Evolutionary conservation across 2,888 invertebrate genomes (phyloP).

Genomic region (Dromius quadrimaculatus): DNA sequence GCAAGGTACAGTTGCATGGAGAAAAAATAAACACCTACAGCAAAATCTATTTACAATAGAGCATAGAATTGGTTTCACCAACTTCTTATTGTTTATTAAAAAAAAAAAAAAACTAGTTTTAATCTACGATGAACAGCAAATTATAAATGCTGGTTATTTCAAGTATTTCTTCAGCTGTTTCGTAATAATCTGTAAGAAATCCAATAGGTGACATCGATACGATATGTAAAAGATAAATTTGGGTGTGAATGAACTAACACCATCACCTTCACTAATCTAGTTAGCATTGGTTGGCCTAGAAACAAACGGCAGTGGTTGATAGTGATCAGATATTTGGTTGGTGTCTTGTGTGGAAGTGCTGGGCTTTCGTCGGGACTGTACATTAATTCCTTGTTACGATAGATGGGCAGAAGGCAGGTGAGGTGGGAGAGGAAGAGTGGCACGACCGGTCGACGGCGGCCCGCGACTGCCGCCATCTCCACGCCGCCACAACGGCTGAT

Average conservation of each 20-base stretch:
- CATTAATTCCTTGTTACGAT: conserved; percentile 50
- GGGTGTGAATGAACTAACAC: not conserved
- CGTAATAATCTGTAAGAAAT: too few species aligned
- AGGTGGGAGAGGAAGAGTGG: conserved; percentile 31
- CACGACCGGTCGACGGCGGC: conserved; percentile 45
- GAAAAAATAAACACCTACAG: conserved; percentile 47
- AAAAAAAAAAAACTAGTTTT: too few species aligned
- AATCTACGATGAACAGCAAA: too few species aligned
- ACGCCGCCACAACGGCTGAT: conserved; percentile 37
- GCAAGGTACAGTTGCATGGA: not conserved
- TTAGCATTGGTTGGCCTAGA: conserved; percentile 2
- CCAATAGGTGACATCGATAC: not conserved
- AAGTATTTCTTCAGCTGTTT: too few species aligned
- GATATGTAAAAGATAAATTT: not conserved
- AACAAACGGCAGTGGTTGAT: conserved; percentile 13
- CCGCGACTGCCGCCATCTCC: conserved; percentile 23
- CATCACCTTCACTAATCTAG: not conserved
- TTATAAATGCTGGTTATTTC: too few species aligned
- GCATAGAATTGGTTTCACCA: too few species aligned
- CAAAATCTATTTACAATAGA: conserved; percentile 47
- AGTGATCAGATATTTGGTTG: conserved; percentile 24
- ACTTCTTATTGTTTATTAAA: too few species aligned
- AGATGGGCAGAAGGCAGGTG: conserved; percentile 1
- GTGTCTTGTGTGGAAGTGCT: not conserved
- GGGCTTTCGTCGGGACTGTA: conserved; percentile 47